Evolutionary conservation across 2,113 vertebrate species (phyloP).

Genomic region (Dipodomys stephensi): DNA sequence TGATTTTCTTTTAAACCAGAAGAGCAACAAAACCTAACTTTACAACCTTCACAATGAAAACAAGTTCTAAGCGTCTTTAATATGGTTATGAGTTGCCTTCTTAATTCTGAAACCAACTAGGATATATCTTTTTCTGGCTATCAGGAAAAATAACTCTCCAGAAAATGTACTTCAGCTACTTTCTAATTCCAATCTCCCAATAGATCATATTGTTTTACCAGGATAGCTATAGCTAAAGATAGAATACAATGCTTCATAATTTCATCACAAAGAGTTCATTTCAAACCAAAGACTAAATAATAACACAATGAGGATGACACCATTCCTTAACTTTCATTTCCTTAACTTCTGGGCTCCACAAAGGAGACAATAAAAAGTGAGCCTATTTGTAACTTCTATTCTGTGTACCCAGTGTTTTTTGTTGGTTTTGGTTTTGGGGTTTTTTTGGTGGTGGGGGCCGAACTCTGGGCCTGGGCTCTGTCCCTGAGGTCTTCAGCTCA

Average conservation of each 20-base stretch:
- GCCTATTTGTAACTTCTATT: background rate
- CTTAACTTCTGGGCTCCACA: background rate
- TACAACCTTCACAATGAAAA: background rate
- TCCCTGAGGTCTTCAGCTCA: no score
- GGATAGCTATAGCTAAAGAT: slow-evolving; percentile 4
- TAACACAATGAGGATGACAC: background rate
- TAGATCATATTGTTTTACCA: background rate
- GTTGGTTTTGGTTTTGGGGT: no score
- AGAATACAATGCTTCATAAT: slow-evolving; percentile 34
- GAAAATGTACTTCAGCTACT: slow-evolving; percentile 37
- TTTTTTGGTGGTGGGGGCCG: no score
- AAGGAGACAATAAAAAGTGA: background rate
- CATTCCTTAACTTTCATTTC: background rate
- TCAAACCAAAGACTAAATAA: slow-evolving; percentile 50
- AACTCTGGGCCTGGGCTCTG: no score
- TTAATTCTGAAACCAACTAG: slow-evolving; percentile 25
- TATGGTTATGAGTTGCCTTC: background rate
- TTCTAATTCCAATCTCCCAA: slow-evolving; percentile 40
- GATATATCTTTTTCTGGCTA: background rate
- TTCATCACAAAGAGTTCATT: slow-evolving; percentile 14
- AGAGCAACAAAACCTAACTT: background rate
- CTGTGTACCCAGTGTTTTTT: background rate
- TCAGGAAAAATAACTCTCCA: slow-evolving; percentile 26
- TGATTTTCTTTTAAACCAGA: background rate
- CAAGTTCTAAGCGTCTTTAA: slow-evolving; percentile 16